Evolutionary conservation across 37 sponge, comb jelly and placozoan species (phyloP), one percentile per base, ranked within the genome.

Genomic region (Ianthella basta): DNA sequence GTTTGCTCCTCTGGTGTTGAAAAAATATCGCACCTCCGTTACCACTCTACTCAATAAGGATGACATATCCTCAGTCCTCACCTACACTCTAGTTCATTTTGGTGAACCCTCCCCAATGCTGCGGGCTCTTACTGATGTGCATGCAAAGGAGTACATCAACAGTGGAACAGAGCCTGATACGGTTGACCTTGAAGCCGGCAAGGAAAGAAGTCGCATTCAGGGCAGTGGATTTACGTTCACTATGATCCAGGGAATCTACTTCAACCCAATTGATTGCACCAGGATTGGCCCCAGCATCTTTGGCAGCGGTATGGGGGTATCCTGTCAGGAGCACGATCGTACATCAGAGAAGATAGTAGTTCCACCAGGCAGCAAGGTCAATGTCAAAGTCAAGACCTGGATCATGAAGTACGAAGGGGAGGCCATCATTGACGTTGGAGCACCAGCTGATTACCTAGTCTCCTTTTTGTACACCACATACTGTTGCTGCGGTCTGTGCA

Each of bases 251-350:
- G 66, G 66, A 20, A 16, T 64, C 23, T 8, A 64, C 20, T 8
- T 64, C 23, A 30, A 64, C 27, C n/a, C n/a, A n/a, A n/a, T n/a
- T n/a, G 66, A 64, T 30, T 10, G 23, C 23, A 16, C 8, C 23
- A 64, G 66, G 66, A 64, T 64, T 16, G 66, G 66, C 27, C 66
- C 66, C 14, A 64, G 66, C 66, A 64, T 64, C 66, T 64, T 64
- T 30, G 27, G 27, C 23, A 8, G 29, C 23, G 66, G 66, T 20
- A 64, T 8, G 20, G 27, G 27, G 23, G 66, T 16, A 8, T 21
- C 27, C 29, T 64, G 23, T 16, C 23, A 64, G 14, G 66, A 64
- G 23, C 29, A 64, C 27, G 66, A 64, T 30, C 14, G 6, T 8
- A 64, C 27, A 8, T 29, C 29, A 10, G 66, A 64, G 6, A 64